Evolutionary conservation across 2,888 invertebrate genomes (phyloP).

Genomic region (Drosophila macrospina): DNA sequence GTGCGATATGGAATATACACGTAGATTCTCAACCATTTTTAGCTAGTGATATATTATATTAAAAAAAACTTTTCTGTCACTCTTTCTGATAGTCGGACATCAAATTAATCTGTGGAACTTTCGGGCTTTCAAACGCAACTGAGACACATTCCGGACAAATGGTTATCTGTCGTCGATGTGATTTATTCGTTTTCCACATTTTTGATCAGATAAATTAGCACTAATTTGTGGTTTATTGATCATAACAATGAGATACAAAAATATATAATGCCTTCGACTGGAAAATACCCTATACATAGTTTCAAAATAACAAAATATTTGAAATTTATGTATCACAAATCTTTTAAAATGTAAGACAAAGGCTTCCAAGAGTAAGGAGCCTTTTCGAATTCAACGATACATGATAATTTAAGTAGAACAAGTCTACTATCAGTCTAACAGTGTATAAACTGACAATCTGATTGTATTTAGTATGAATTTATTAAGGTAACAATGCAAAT

Average conservation of each 20-base stretch:
- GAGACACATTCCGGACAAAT: constrained; percentile 22
- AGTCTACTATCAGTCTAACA: neutral
- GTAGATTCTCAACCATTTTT: constrained; percentile 68
- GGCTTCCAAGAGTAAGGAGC: neutral
- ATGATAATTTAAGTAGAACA: constrained; percentile 2
- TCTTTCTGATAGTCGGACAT: constrained; percentile 21
- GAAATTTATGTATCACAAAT: too few species aligned
- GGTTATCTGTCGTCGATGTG: constrained; percentile 35
- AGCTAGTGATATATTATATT: constrained; percentile 32
- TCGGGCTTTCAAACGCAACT: constrained; percentile 34
- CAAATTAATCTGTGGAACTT: constrained; percentile 46
- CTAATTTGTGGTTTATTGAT: constrained; percentile 54
- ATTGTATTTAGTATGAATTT: constrained; percentile 43
- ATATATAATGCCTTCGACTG: neutral
- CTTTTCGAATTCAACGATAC: neutral
- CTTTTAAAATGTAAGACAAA: neutral
- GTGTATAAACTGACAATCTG: constrained; percentile 26
- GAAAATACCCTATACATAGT: constrained; percentile 8
- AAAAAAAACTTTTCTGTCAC: constrained; percentile 26
- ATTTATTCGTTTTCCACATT: constrained; percentile 49
- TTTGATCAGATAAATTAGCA: constrained; percentile 74
- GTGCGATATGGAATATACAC: constrained; percentile 80
- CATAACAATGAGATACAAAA: constrained; percentile 26
- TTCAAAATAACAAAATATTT: neutral
- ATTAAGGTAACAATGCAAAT: constrained; percentile 40